Conservation (phyloP, 2,888 invertebrate species). For the Mythimna loreyi region DNA sequence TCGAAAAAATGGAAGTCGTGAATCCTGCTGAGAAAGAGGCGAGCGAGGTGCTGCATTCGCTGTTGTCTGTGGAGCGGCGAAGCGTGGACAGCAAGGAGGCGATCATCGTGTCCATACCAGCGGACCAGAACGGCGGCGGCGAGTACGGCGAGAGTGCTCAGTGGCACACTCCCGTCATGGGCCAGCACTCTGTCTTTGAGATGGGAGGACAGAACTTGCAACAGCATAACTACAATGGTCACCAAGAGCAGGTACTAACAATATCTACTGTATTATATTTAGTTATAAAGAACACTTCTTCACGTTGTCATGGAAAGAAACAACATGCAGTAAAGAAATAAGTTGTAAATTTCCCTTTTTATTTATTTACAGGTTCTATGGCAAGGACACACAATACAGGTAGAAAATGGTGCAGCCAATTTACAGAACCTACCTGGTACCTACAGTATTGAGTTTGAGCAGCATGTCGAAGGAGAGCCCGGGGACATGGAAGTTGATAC, state of each 20-base stretch:
- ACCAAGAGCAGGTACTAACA: constrained; percentile 84
- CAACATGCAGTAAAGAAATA: background rate
- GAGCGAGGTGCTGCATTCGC: constrained; percentile 93
- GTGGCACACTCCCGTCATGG: constrained; percentile 92
- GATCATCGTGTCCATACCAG: constrained; percentile 87
- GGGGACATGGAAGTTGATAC: constrained; percentile 85
- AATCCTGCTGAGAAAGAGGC: constrained; percentile 93
- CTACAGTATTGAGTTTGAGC: constrained; percentile 84
- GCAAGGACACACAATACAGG: constrained; percentile 93
- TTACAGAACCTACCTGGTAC: constrained; percentile 80
- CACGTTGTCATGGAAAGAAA: background rate
- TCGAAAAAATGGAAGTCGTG: constrained; percentile 92
- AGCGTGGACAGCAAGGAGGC: constrained; percentile 91
- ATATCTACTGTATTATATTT: constrained; percentile 4
- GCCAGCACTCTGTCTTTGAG: constrained; percentile 89
- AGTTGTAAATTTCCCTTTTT: background rate
- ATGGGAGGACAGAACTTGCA: constrained; percentile 85
- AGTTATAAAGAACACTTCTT: constrained; percentile 1
- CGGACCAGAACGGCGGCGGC: constrained; percentile 85
- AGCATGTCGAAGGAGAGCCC: constrained; percentile 79
- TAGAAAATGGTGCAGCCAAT: constrained; percentile 88
- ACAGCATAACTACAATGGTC: constrained; percentile 87
- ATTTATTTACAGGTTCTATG: constrained; percentile 90
- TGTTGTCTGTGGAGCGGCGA: constrained; percentile 92
- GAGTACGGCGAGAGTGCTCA: constrained; percentile 91